Evolutionary conservation across 1,140 invertebrate species (phyloP), one percentile per base, ranked within the genome.

Genomic region (Lordiphosa collinella): DNA sequence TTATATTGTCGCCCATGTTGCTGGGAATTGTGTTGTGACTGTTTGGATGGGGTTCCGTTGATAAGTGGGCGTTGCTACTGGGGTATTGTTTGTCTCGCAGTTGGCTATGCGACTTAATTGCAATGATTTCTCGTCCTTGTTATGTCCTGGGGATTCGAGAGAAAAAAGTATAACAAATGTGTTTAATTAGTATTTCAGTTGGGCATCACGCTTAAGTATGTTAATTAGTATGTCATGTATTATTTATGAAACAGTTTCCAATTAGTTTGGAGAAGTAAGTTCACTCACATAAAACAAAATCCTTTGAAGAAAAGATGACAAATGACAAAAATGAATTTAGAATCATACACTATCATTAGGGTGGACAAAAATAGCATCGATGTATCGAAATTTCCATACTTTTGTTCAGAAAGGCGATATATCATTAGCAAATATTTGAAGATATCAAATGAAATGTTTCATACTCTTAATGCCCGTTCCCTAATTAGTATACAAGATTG

Each of bases 1-100:
- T 92, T 79, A 88, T 86, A 60, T 86, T 88, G 64, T 88, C 87
- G 50, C 86, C 86, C 86, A 88, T 88, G 62, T 54, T 61, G 37
- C 22, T 35, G 13, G 35, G 22, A 12, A 16, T 48, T 44, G 46
- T 48, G 53, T 22, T 22, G 4, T 22, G 18, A 22, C 18, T 22
- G 18, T 22, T 22, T 22, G 18, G 18, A 22, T 50, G 37, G 37
- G 50, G 22, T 49, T 46, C 37, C 35, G 53, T 18, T 18, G 32
- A 4, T 22, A n/a, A n/a, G 18, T 22, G 18, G 18, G 18, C 18
- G 18, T 16, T 41, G 61, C 47, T 66, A 12, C 37, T 50, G 59
- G 59, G 10, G 52, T 54, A 40, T 71, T 67, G 61, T 57, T 73
- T 43, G 48, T 43, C 40, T 67, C 70, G 52, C 62, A 35, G 52